Percentiles rank a stretch among this genome's conserved stretches.
phyloP scores from a whole-genome alignment of 1,140 invertebrate species.

The Lepidostoma basale region DNA sequence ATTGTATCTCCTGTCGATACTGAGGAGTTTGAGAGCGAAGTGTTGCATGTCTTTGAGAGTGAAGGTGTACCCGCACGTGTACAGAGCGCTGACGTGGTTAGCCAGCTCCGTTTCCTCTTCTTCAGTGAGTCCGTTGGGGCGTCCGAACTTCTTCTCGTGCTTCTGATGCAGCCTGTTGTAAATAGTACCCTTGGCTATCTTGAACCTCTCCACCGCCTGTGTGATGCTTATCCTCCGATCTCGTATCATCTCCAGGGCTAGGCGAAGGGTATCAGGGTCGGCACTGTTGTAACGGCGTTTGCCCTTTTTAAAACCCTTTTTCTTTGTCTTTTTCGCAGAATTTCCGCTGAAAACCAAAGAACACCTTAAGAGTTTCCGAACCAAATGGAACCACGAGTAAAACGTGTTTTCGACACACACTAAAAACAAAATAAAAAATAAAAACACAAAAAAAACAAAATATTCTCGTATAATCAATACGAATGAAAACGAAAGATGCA shows the following conservation, averaged over 20 bases:
- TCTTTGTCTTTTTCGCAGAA: not conserved
- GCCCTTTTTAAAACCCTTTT: not conserved
- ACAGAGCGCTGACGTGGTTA: not conserved
- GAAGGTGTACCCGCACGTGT: not conserved
- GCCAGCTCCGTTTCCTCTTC: not conserved
- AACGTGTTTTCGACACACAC: no score
- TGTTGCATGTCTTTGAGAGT: not conserved
- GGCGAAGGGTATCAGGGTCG: not conserved
- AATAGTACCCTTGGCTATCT: slow-evolving; percentile 7
- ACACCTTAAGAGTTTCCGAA: not conserved
- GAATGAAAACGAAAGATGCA: no score
- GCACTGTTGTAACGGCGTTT: slow-evolving; percentile 18
- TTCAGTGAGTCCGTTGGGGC: not conserved
- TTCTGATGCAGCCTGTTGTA: slow-evolving; percentile 1
- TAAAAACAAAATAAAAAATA: no score
- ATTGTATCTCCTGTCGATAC: no score
- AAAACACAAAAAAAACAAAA: no score
- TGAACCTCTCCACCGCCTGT: not conserved
- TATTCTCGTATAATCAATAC: no score
- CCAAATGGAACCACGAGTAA: not conserved
- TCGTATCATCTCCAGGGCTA: not conserved
- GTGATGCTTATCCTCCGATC: not conserved
- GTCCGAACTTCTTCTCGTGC: slow-evolving; percentile 11
- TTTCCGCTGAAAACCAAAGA: slow-evolving; percentile 13
- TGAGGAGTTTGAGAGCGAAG: not conserved